Base-by-base conservation (phyloP, 53 echinoderm and acorn worm species). In the Mesocentrotus franciscanus region DNA sequence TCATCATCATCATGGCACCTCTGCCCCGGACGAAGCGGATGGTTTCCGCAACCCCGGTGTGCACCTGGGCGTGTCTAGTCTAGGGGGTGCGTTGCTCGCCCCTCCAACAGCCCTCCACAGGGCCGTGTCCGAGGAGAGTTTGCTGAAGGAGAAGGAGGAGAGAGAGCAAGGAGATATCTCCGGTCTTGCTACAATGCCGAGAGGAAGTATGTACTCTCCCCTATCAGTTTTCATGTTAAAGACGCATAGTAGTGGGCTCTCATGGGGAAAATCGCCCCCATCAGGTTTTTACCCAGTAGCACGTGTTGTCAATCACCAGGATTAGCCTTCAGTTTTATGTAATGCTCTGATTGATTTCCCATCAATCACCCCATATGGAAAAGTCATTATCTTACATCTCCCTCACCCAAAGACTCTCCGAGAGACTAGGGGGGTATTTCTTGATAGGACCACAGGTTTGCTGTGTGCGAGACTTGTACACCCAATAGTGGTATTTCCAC, bases 11-110 rank as follows among this genome's bases (percentile, higher is more conserved):
- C 89, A 59, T 14, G 58, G 58, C 0, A 27, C 14, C 0, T 29
- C 60, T 0, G 58, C 58, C 7, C 32, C 66, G 10, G 94, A 94
- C 34, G 94, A 94, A 35, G 4, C 61, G 0, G 94, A 94, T 17
- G 94, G 59, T 16, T 24, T 83, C 32, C 30, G 18, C 29, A 36
- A 60, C 9, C 60, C 81, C 10, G 60, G 84, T 55, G 30, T 92
- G 0, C 92, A 92, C 30, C 76, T 94, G 94, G 94, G 94, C 24
- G 84, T 94, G 84, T 83, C 94, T 33, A 83, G 94, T 94, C 62
- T 94, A 27, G 84, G 61, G 59, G 62, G 94, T 32, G 26, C 81
- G 26, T 18, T 83, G 84, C 58, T 36, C 6, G 61, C 60, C 29
- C 79, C 61, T 11, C n/a, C 93, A 1, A 1, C 60, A 22, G 20